phyloP scores from a whole-genome alignment of 2,113 vertebrate genomes.

The Pollimyrus isidori region DNA sequence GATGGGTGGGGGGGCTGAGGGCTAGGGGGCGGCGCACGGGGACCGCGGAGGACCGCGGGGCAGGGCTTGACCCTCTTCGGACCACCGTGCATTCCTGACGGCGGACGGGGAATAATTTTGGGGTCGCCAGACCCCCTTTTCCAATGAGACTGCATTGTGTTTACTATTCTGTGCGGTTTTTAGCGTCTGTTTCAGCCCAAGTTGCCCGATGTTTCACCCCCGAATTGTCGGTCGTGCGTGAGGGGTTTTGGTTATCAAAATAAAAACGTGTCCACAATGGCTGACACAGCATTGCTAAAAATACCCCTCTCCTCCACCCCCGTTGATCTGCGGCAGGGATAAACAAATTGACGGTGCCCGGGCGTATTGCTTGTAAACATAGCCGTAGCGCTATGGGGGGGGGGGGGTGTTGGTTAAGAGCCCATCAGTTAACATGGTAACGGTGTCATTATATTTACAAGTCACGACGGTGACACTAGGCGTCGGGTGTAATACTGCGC shows the following conservation, averaged over 20 bases:
- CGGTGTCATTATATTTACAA: background rate
- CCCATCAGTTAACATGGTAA: background rate
- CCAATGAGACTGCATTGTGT: background rate
- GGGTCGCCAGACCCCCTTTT: background rate
- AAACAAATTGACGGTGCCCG: slow-evolving; percentile 1
- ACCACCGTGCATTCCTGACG: background rate
- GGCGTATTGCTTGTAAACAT: slow-evolving; percentile 18
- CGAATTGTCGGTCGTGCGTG: background rate
- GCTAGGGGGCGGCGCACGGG: background rate
- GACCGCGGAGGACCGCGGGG: background rate
- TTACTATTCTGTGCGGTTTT: background rate
- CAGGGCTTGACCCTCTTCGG: background rate
- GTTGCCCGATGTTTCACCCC: background rate
- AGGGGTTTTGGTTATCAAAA: slow-evolving; percentile 6
- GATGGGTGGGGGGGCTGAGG: background rate
- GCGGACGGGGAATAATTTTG: background rate
- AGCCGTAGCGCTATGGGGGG: background rate
- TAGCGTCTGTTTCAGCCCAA: background rate
- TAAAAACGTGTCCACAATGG: slow-evolving; percentile 15
- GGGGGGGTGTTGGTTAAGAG: background rate
- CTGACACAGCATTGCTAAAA: slow-evolving; percentile 23
- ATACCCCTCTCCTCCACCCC: slow-evolving; percentile 30
- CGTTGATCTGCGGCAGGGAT: background rate
- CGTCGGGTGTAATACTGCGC: background rate
- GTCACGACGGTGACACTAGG: background rate